phyloP scores from a whole-genome alignment of 37 sponge, comb jelly and placozoan genomes.

The Amphimedon queenslandica region DNA sequence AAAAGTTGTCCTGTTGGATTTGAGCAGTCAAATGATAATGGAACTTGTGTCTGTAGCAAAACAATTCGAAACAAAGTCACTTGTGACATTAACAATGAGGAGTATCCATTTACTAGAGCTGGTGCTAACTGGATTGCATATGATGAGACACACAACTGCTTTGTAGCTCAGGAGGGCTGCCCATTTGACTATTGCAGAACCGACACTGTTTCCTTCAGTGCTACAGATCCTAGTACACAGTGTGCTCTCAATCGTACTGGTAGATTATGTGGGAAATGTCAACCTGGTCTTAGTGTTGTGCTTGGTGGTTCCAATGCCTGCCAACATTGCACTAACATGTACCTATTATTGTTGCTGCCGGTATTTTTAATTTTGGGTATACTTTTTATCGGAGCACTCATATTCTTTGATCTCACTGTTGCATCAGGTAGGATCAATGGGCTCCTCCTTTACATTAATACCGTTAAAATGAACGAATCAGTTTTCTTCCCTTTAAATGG shows the following conservation, averaged over 20 bases:
- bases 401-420: slow-evolving; percentile 11
- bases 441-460: slow-evolving; percentile 29
- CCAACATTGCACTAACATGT: neutral
- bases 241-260: slow-evolving; percentile 34
- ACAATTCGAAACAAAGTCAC: neutral
- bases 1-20: slow-evolving; percentile 1
- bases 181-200: neutral
- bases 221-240: slow-evolving; percentile 12
- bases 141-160: neutral
- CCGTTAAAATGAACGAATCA: neutral
- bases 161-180: neutral
- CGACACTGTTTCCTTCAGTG: neutral
- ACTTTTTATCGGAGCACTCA: slow-evolving; percentile 9
- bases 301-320: slow-evolving; percentile 23
- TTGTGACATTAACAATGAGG: neutral
- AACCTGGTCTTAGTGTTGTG: slow-evolving; percentile 1
- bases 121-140: neutral
- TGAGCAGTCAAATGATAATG: neutral
- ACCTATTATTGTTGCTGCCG: slow-evolving; percentile 8
- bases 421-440: slow-evolving; percentile 36
- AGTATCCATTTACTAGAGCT: neutral
- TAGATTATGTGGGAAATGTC: slow-evolving; percentile 43
- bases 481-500: neutral
- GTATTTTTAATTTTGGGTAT: slow-evolving; percentile 20
- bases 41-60: neutral